Base-by-base conservation (phyloP, 2,113 vertebrate genomes). In the Xenopus borealis region DNA sequence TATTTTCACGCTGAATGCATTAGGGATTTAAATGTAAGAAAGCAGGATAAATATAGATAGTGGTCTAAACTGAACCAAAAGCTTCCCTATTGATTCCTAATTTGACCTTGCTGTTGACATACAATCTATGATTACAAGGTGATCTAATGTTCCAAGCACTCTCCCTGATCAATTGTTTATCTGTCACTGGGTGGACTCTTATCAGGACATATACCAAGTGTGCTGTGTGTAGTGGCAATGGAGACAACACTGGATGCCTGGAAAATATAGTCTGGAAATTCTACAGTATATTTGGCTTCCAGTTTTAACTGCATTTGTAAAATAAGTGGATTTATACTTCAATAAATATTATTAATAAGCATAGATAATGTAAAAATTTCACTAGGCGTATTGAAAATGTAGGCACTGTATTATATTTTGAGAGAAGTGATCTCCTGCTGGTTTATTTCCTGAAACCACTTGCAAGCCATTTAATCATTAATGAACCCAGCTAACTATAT, bases 391-490 rank as follows among this genome's bases (percentile, higher is more conserved):
- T 47, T 62, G n/a, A 76, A 64, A 75, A 77, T 30, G 23, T 63
- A 63, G 66, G 50, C 30, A 16, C 73, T 69, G 55, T 59, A 76
- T 76, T 55, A 76, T 69, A 76, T 76, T 63, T 63, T 63, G 62
- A 76, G 65, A 62, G 50, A 76, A 76, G 59, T 69, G 45, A 75
- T 69, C 66, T 75, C 73, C 65, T 47, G 64, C 73, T 75, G 73
- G 66, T 75, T 66, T 63, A 69, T 45, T 76, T 76, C 59, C 73
- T 69, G 73, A 69, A 69, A 76, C 47, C 66, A 69, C 73, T 76
- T 64, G 66, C 66, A 69, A 69, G 59, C 66, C 66, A 76, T 76
- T 76, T 76, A 76, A 76, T 76, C 73, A 76, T 69, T 76, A 63
- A 76, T 76, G 66, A 76, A 69, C 73, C 44, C 40, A 47, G 65